phyloP scores from a whole-genome alignment of 2,113 vertebrate genomes.

The Elephas maximus region DNA sequence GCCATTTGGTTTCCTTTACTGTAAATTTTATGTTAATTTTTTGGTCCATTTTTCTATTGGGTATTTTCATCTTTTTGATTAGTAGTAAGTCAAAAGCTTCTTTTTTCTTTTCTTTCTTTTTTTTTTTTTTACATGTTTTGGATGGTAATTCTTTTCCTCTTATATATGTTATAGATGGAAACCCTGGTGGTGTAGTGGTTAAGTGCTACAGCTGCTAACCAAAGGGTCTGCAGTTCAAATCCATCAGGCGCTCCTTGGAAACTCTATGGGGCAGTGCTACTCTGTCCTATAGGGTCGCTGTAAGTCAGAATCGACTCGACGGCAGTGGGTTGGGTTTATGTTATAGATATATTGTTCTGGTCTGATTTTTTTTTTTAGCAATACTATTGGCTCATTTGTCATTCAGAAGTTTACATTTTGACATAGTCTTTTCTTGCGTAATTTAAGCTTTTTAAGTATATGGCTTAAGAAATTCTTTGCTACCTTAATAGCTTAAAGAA shows the following conservation, averaged over 20 bases:
- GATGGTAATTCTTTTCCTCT: neutral
- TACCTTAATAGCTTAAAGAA: neutral
- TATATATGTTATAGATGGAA: neutral
- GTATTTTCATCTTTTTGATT: neutral
- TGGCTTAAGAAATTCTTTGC: neutral
- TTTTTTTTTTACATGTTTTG: neutral
- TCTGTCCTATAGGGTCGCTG: too few species aligned
- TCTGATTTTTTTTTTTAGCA: neutral
- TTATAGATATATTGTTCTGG: neutral
- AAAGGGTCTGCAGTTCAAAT: too few species aligned
- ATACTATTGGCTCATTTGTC: neutral
- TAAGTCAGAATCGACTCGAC: too few species aligned
- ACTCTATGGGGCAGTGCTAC: too few species aligned
- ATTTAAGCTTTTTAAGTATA: neutral
- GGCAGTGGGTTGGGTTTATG: too few species aligned
- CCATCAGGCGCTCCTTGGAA: too few species aligned
- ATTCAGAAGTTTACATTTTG: conserved; percentile 21
- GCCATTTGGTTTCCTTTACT: neutral
- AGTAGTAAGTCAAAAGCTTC: neutral
- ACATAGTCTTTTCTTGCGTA: neutral
- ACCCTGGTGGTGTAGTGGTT: too few species aligned
- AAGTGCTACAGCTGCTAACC: too few species aligned
- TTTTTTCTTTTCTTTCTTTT: neutral
- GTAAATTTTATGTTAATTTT: neutral
- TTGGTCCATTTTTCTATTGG: neutral